Evolutionary conservation across 2,888 invertebrate genomes (phyloP).

Genomic region (Lasioglossum morio): DNA sequence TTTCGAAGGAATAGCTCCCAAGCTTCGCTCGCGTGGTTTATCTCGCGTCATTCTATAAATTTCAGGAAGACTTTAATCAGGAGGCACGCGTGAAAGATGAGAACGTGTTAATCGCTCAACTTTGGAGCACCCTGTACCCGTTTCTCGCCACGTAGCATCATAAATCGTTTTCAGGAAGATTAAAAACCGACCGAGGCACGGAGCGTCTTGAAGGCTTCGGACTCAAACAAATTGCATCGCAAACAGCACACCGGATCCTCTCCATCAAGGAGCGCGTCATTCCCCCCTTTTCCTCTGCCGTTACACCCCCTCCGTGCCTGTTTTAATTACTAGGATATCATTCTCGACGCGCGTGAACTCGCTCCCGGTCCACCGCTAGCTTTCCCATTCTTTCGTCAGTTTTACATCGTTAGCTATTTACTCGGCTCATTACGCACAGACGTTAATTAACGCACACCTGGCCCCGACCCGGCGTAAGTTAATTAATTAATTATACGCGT

Average conservation of each 20-base stretch:
- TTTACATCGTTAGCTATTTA: constrained; percentile 50
- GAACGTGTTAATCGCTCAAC: not conserved
- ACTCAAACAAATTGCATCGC: constrained; percentile 12
- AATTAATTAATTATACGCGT: constrained; percentile 65
- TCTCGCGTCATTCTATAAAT: not conserved
- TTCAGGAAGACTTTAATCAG: not conserved
- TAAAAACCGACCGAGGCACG: constrained; percentile 14
- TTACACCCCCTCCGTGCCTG: not conserved
- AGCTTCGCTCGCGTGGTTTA: not conserved
- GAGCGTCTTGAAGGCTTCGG: constrained; percentile 8
- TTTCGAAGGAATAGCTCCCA: not conserved
- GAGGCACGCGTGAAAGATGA: not conserved
- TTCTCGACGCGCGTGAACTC: not conserved
- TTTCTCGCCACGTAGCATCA: not conserved
- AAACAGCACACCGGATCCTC: constrained; percentile 3
- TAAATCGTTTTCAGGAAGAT: constrained; percentile 15
- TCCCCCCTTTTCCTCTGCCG: not conserved
- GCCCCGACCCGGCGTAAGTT: constrained; percentile 40
- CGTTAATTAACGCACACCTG: constrained; percentile 61
- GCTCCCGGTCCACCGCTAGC: not conserved
- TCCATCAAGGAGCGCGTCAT: constrained; percentile 5
- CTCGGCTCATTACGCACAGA: constrained; percentile 54
- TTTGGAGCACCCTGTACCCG: not conserved
- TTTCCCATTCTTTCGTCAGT: constrained; percentile 32
- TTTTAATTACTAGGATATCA: constrained; percentile 42